Evolutionary conservation across 2,797 vertebrate species (phyloP), one percentile per base, ranked within the genome.

Genomic region (Lophius americanus): DNA sequence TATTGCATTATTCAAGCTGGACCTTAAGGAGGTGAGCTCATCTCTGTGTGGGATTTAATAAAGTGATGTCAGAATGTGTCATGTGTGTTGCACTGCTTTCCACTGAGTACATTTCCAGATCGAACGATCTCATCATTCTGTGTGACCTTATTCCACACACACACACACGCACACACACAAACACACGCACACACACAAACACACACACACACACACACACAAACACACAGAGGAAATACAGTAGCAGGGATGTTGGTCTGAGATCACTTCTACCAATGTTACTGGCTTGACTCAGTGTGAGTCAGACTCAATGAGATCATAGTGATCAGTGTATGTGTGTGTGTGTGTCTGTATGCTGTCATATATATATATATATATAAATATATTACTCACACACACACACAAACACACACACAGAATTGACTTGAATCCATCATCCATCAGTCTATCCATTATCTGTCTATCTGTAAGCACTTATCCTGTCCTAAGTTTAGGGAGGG

Each of bases 41-140:
- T 86, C 73, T 70, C 83, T 76, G 11, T 73, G 60, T 68, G 58
- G 71, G 75, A 85, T 88, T 78, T 65, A 81, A 84, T 88, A 76
- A 81, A 72, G 69, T 83, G 79, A 86, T 85, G 83, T 89, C 82
- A 87, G 64, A 83, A 58, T 66, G 57, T 89, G 85, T 84, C 81
- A 70, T 86, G 67, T 73, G 77, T 53, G 81, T 83, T 82, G 69
- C 73, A 51, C 64, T 79, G 80, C 57, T 56, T 68, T 85, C 60
- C 60, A 58, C 74, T 56, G 82, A 74, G 74, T 81, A 79, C 35
- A 78, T 60, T 74, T 78, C 70, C 61, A 75, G 60, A 75, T 61
- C 79, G 78, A 67, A 81, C 90, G 87, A 92, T 76, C 88, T 90
- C 90, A 91, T 86, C 79, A 58, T 52, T 65, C 47, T 54, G 32